Conservation (phyloP, 1,140 invertebrate species). For the Sweltsa coloradensis region DNA sequence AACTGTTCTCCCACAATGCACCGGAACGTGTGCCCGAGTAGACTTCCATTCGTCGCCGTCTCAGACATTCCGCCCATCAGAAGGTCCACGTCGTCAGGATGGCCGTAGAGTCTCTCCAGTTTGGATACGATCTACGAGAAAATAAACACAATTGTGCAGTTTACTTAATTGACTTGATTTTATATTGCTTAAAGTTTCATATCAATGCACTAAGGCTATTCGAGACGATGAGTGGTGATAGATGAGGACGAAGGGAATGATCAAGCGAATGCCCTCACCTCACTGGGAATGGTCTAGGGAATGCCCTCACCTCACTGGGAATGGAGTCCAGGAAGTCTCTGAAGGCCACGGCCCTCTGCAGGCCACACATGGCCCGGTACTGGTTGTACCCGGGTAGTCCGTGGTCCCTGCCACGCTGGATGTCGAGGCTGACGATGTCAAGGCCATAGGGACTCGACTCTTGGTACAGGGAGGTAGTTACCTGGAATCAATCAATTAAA, state of each 20-base stretch:
- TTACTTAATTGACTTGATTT: too few relatives aligned
- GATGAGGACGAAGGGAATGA: too few relatives aligned
- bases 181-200: too few relatives aligned
- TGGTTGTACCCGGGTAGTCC: conserved; percentile 73
- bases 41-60: conserved; percentile 41
- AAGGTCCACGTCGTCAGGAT: conserved; percentile 70
- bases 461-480: conserved; percentile 4
- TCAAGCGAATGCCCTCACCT: too few relatives aligned
- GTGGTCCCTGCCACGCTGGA: conserved; percentile 82
- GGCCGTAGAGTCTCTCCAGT: conserved; percentile 40
- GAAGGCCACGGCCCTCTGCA: conserved; percentile 56
- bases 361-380: conserved; percentile 65
- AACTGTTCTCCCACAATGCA: conserved; percentile 84
- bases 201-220: too few relatives aligned
- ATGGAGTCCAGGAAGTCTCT: conserved; percentile 66
- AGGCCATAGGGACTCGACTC: background rate
- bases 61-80: conserved; percentile 71
- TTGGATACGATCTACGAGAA: conserved; percentile 30
- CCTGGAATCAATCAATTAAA: too few relatives aligned
- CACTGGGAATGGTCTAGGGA: too few relatives aligned
- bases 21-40: conserved; percentile 72
- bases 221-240: too few relatives aligned
- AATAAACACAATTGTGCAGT: background rate
- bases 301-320: too few relatives aligned
- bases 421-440: conserved; percentile 39